A percentile compares a stretch with the other conserved stretches of the same genome.
Conservation (phyloP, 2,888 invertebrate genomes). For the Phaedon cochleariae region DNA sequence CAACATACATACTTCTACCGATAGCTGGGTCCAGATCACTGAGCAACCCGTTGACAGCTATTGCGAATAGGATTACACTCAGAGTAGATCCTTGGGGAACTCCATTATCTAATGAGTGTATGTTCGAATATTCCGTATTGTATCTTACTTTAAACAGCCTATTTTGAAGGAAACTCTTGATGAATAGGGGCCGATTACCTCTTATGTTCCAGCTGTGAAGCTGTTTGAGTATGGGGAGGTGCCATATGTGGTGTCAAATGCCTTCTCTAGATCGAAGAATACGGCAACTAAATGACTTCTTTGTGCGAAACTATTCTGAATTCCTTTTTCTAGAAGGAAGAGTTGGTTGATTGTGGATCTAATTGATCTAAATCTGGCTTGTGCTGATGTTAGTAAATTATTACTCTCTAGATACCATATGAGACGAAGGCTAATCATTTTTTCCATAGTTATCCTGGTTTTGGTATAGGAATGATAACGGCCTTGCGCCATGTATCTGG, state of each 20-base stretch:
- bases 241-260: conserved; percentile 25
- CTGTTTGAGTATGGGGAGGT: conserved; percentile 26
- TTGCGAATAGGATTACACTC: conserved; percentile 28
- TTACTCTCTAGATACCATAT: conserved; percentile 19
- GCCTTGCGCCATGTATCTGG: conserved; percentile 14
- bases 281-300: conserved; percentile 13
- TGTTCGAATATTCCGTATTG: background rate
- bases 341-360: conserved; percentile 17
- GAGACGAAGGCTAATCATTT: conserved; percentile 22
- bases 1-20: conserved; percentile 16
- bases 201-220: conserved; percentile 27
- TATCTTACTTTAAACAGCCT: conserved; percentile 14
- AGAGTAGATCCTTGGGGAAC: conserved; percentile 37
- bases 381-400: background rate
- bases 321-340: conserved; percentile 2
- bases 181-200: conserved; percentile 25
- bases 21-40: conserved; percentile 2
- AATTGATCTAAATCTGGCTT: conserved; percentile 11
- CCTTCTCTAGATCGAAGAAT: conserved; percentile 17
- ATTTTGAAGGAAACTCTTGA: conserved; percentile 13
- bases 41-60: conserved; percentile 26
- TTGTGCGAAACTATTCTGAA: conserved; percentile 3
- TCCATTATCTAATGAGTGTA: conserved; percentile 27
- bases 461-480: conserved; percentile 13
- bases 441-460: conserved; percentile 23